Conservation (phyloP, 2,797 vertebrate species). For the Threskiornis aethiopicus region DNA sequence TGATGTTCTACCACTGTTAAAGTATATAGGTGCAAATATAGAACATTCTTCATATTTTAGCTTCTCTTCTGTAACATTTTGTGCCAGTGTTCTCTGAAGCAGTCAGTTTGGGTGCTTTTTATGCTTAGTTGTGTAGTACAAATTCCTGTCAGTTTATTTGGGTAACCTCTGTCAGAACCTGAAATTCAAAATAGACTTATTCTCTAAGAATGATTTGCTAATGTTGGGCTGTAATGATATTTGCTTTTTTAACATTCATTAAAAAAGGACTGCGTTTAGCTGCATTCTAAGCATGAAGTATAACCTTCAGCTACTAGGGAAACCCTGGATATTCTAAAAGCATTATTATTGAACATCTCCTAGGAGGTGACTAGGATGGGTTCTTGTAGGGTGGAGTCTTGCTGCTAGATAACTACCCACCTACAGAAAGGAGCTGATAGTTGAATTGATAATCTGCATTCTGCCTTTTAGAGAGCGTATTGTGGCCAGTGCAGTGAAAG, state of each 20-base stretch:
- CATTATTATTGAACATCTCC: not conserved
- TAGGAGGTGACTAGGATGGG: not conserved
- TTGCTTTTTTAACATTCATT: not conserved
- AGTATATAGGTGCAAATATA: not conserved
- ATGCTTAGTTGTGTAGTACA: not conserved
- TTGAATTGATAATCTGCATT: not conserved
- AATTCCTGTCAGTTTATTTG: not conserved
- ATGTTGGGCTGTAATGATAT: not conserved
- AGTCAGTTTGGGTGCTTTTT: not conserved
- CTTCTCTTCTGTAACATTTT: not conserved
- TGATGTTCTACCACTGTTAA: not conserved
- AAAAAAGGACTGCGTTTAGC: not conserved
- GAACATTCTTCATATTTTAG: not conserved
- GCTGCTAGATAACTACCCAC: not conserved
- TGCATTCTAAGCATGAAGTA: not conserved
- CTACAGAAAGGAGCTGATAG: not conserved
- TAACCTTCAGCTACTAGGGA: not conserved
- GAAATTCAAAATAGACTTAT: not conserved
- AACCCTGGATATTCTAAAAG: not conserved
- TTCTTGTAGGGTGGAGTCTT: not conserved
- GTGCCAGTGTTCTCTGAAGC: not conserved
- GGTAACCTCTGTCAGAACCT: not conserved
- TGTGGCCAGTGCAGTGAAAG: slow-evolving; percentile 96
- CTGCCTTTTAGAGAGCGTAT: slow-evolving; percentile 84
- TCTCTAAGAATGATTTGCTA: not conserved